Base-by-base conservation (phyloP, 2,113 vertebrate genomes). In the Ophthalmolycus amberensis region DNA sequence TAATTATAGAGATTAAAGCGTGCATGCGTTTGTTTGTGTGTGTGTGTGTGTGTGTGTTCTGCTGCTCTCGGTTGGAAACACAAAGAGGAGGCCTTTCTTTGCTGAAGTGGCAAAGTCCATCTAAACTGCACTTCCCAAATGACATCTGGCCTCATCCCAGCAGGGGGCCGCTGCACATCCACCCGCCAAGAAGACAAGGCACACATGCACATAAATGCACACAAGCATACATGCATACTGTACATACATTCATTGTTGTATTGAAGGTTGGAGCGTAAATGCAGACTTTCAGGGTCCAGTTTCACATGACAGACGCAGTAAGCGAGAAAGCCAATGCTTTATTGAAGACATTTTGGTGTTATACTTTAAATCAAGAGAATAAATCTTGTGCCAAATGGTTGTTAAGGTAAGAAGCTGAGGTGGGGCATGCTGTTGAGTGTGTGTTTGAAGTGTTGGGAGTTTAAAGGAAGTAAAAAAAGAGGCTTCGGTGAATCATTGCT, bases 61-160 rank as follows among this genome's bases (percentile, higher is more conserved):
- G 81, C 85, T 82, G 72, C 50, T 75, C 71, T 80, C 52, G 3
- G 84, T 79, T 34, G 64, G 82, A 86, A 85, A 83, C 11, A 70
- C 34, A 82, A 80, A 66, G 70, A 71, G 34, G 38, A 66, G 54
- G 16, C 20, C 82, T 73, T 71, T 79, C 84, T 86, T 82, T 91
- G 82, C 85, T 90, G 85, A 90, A 90, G 82, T 80, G 84, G 79
- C 82, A 92, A 91, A 90, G 88, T 90, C 91, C 88, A 79, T 68
- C 50, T 59, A 27, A 73, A 82, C 50, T 71, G 68, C 81, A 85
- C 6, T 42, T 84, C 25, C 77, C 71, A 54, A 34, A 9, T 87
- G 75, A 80, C 83, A 87, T 76, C 89, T 88, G 80, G 78, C 70
- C 59, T 56, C 14, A 29, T 87, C 88, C 80, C 88, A 86, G 76